Base-by-base conservation (phyloP, 2,113 vertebrate species). In the Microtus ochrogaster region DNA sequence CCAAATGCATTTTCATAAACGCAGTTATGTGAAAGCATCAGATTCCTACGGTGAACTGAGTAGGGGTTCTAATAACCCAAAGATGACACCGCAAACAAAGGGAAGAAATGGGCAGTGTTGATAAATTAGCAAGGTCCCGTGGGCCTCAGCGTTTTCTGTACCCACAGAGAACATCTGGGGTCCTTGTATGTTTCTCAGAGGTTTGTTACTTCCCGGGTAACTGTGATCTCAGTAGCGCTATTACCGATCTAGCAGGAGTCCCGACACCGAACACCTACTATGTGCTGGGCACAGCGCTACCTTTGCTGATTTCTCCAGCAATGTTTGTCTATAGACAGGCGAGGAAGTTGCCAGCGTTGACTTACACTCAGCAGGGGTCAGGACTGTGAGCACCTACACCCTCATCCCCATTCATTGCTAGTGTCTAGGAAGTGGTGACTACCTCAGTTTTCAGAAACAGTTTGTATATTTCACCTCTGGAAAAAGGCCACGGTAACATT, bases 401-500 rank as follows among this genome's bases (percentile, higher is more conserved):
- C 65, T 84, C 58, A 49, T 58, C 39, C 11, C 33, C 12, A 16
- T n/a, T 41, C 22, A 78, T 12, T 58, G 79, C 72, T 72, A 47
- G 44, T 44, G 63, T 41, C 44, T 92, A 92, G 24, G 41, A 17
- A 72, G 36, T 72, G n/a, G 47, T 16, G 77, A 41, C 65, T 28
- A 39, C 16, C 58, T 94, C 16, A 61, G 22, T 77, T 94, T 89
- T 91, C 66, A 92, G 47, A 58, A 58, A 79, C 88, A 55, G 68
- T 68, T 61, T 81, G 72, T 12, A 33, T 49, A 95, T 6, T 49
- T 86, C 33, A 87, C 66, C 5, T 94, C 86, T 91, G 77, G 70
- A 65, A 90, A 92, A 73, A 91, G 88, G 11, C 16, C 39, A 82
- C 26, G 19, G 36, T 84, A 95, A 87, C 26, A 19, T 78, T 97